phyloP scores from a whole-genome alignment of 2,888 invertebrate genomes.

The Digitonthophagus gazella region DNA sequence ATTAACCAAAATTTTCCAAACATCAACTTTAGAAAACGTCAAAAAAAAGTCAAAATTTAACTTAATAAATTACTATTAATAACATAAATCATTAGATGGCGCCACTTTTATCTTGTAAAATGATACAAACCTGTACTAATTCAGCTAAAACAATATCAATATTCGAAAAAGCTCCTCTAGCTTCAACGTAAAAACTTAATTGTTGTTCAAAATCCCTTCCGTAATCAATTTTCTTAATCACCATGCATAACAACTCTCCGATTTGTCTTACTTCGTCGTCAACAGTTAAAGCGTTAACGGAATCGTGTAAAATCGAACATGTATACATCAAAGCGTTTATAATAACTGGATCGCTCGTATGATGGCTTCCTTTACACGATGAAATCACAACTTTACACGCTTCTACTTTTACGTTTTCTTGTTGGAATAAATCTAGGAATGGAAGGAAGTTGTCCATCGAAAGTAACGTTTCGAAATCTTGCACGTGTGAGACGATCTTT shows the following conservation, averaged over 20 bases:
- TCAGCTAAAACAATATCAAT: constrained; percentile 83
- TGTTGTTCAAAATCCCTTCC: constrained; percentile 88
- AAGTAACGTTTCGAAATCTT: constrained; percentile 77
- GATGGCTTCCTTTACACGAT: constrained; percentile 44
- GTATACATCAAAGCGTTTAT: constrained; percentile 87
- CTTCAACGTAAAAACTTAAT: constrained; percentile 90
- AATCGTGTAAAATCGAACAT: constrained; percentile 87
- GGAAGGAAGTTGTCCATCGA: constrained; percentile 90
- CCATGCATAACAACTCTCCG: constrained; percentile 76
- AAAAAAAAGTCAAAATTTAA: too few relatives aligned
- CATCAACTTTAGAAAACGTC: too few relatives aligned
- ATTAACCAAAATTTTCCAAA: too few relatives aligned
- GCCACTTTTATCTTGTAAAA: constrained; percentile 31
- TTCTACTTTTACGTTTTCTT: constrained; percentile 77
- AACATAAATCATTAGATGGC: too few relatives aligned
- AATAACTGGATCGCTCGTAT: constrained; percentile 79
- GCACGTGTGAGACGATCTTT: constrained; percentile 71
- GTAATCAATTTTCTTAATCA: constrained; percentile 77
- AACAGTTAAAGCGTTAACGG: constrained; percentile 86
- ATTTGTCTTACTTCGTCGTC: constrained; percentile 90
- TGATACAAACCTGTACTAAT: constrained; percentile 77
- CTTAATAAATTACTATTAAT: too few relatives aligned
- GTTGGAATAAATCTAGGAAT: constrained; percentile 85
- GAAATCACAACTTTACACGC: constrained; percentile 80
- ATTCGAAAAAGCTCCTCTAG: constrained; percentile 85